These are phyloP conservation scores for Limnothrissa miodon DNA, from an alignment of 2,113 vertebrate species.

Conservation along the genomic window DNA sequence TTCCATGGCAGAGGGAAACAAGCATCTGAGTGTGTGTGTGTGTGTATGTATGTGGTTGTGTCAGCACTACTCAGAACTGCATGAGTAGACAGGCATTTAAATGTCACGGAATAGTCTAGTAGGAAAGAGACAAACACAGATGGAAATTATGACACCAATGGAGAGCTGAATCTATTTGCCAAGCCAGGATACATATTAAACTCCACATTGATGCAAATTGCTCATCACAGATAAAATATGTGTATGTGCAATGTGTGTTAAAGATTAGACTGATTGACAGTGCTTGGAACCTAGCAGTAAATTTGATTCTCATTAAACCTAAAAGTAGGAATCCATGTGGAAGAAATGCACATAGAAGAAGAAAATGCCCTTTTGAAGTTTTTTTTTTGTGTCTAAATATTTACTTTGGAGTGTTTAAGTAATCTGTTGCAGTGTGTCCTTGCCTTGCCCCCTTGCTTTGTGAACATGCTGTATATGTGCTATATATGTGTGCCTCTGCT, in stretches of 20 bases:
- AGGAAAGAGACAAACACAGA: conserved; percentile 5
- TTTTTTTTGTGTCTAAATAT: neutral
- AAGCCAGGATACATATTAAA: neutral
- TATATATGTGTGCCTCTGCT: neutral
- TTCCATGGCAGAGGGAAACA: neutral
- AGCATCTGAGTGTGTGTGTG: neutral
- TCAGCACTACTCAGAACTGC: conserved; percentile 37
- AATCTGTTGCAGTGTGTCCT: too few species aligned
- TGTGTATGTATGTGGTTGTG: neutral
- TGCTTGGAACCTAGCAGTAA: neutral
- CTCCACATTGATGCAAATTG: neutral
- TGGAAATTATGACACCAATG: conserved; percentile 5
- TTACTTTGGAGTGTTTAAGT: neutral
- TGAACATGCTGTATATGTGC: too few species aligned
- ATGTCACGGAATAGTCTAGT: conserved; percentile 5
- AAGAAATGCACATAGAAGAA: neutral
- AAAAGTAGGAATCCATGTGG: neutral
- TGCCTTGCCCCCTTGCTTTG: neutral
- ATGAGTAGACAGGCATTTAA: conserved; percentile 13
- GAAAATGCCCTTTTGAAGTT: neutral
- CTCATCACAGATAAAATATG: neutral
- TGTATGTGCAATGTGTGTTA: neutral
- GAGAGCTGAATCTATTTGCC: neutral
- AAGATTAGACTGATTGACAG: neutral
- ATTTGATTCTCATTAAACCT: neutral